Conservation (phyloP, 2,797 vertebrate species). For the Danio tinwini region DNA sequence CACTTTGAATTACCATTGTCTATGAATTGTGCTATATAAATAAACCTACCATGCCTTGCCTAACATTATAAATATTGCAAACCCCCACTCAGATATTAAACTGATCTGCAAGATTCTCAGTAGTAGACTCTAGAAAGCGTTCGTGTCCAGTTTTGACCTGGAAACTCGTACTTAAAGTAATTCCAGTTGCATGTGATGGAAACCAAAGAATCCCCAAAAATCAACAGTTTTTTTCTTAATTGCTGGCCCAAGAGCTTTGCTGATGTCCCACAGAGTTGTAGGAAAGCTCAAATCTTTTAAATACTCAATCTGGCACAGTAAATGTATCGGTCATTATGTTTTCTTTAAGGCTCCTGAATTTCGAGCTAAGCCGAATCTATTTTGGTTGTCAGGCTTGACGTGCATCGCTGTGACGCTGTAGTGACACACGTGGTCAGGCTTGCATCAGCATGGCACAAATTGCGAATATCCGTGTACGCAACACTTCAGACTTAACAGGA, state of each 20-base stretch:
- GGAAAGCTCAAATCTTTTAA: not conserved
- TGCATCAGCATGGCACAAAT: constrained; percentile 46
- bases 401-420: constrained; percentile 31
- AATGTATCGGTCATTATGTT: not conserved
- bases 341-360: constrained; percentile 15
- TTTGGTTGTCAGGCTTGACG: constrained; percentile 4
- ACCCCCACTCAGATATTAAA: too few species aligned
- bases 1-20: too few species aligned
- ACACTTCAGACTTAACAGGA: constrained; percentile 38
- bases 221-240: not conserved
- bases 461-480: constrained; percentile 24
- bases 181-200: too few species aligned
- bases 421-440: constrained; percentile 26
- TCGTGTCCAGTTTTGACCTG: too few species aligned
- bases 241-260: not conserved
- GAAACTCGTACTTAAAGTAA: too few species aligned
- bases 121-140: too few species aligned
- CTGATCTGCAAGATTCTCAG: too few species aligned
- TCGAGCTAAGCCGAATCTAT: constrained; percentile 21
- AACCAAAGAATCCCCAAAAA: not conserved
- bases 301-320: not conserved
- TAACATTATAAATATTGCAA: too few species aligned
- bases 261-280: not conserved
- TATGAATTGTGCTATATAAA: too few species aligned
- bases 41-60: too few species aligned